Conservation (phyloP, 1,140 invertebrate genomes). For the Drosophila azteca region DNA sequence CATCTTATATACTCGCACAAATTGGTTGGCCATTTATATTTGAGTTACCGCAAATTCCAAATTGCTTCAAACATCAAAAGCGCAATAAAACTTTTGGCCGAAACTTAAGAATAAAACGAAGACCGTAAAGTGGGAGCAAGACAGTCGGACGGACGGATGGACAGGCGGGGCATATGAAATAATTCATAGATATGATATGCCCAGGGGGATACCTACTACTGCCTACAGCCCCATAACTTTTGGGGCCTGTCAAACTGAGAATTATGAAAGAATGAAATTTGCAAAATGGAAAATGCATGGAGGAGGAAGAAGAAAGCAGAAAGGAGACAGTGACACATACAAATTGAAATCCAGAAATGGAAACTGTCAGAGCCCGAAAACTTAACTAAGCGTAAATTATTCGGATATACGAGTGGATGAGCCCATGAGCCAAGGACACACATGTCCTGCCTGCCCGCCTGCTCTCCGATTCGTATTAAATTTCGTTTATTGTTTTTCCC, state of each 20-base stretch:
- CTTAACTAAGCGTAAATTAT: slow-evolving; percentile 49
- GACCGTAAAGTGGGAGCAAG: not conserved
- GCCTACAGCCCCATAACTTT: slow-evolving; percentile 35
- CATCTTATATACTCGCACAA: slow-evolving; percentile 1
- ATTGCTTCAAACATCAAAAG: slow-evolving; percentile 41
- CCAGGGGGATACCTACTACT: not conserved
- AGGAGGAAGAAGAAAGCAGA: not conserved
- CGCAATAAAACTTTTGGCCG: slow-evolving; percentile 33
- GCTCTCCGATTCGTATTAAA: slow-evolving; percentile 43
- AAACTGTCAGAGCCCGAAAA: slow-evolving; percentile 11
- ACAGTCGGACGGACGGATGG: too few species aligned
- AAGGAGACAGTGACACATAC: slow-evolving; percentile 14
- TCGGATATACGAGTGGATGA: slow-evolving; percentile 34
- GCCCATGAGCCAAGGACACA: slow-evolving; percentile 34
- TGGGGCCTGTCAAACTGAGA: slow-evolving; percentile 36
- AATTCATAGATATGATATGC: slow-evolving; percentile 24
- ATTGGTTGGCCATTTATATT: slow-evolving; percentile 12
- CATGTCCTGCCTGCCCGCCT: slow-evolving; percentile 22
- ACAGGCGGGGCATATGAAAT: slow-evolving; percentile 20
- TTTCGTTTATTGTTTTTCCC: slow-evolving; percentile 51
- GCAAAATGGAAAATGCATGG: slow-evolving; percentile 50
- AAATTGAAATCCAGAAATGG: slow-evolving; percentile 42
- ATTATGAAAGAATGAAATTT: slow-evolving; percentile 50
- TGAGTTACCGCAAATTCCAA: slow-evolving; percentile 16
- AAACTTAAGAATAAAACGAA: slow-evolving; percentile 1